Evolutionary conservation across 2,113 vertebrate species (phyloP), one percentile per base, ranked within the genome.

Genomic region (Poicephalus meyeri): DNA sequence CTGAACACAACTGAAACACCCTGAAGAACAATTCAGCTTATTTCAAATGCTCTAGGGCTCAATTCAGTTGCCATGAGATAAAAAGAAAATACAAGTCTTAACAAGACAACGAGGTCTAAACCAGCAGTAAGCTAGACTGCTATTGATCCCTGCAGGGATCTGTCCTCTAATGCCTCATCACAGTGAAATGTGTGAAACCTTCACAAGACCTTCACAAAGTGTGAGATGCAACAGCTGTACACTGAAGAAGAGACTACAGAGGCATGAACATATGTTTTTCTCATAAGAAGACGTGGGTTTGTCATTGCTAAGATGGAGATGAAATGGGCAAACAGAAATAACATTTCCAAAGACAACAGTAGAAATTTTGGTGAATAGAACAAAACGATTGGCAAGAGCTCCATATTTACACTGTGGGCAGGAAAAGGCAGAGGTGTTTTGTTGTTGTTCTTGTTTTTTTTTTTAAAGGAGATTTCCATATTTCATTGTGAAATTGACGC

Each of bases 241-340:
- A 0, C 28, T 47, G 47, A 52, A 60, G 58, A 44, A 35, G 23
- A 66, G 41, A 42, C 18, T 25, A 26, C 4, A 25, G 39, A 41
- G 42, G 8, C 8, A 21, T 0, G 0, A 12, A 6, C 1, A 0
- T 7, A 9, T 10, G 18, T 14, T 55, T 39, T 20, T 9, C 10
- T 41, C 4, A 1, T 35, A 7, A 78, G 44, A 41, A 83, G 52
- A 24, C 21, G 14, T 39, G 17, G 1, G 13, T 66, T 64, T 49
- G 33, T 33, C 60, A 28, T 53, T 50, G 66, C 0, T 1, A 21
- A 52, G 28, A 14, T 37, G 26, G 25, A 91, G 85, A 26, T 24
- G 28, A 74, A 83, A 46, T 11, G 2, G 21, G 7, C 39, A 37
- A 83, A 31, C 6, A 41, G 60, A 92, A 88, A 70, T 37, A 6